Percentiles rank a stretch among this genome's conserved stretches.
phyloP scores from a whole-genome alignment of 2,797 vertebrate species.

The Podarcis lilfordi region DNA sequence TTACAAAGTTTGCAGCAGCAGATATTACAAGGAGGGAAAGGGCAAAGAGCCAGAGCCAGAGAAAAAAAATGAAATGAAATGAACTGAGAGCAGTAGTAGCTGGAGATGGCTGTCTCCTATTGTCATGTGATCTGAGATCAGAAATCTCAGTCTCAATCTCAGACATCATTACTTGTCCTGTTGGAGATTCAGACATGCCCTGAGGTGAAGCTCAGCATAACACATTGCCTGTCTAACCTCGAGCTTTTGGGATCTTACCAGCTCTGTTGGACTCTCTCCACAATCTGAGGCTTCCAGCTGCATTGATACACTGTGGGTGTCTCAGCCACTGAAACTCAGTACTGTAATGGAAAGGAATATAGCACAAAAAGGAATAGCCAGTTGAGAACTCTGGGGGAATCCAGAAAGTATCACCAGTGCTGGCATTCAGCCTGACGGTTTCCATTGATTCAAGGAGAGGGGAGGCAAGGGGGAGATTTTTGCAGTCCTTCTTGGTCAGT shows the following conservation, averaged over 20 bases:
- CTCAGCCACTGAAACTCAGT: neutral
- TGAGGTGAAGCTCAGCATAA: neutral
- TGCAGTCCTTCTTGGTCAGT: too few species aligned
- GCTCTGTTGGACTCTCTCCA: neutral
- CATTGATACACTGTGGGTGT: neutral
- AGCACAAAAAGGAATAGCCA: neutral
- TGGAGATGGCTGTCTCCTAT: neutral
- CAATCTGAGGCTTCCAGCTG: neutral
- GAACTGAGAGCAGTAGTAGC: neutral
- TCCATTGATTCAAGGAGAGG: too few species aligned
- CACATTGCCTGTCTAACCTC: neutral
- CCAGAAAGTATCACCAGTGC: too few species aligned
- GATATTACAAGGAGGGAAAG: conserved; percentile 5
- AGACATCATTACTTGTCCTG: neutral
- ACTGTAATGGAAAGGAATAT: fast-evolving
- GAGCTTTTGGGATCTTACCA: neutral
- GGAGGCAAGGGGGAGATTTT: too few species aligned
- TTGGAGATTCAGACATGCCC: neutral
- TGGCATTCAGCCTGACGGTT: too few species aligned
- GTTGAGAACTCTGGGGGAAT: neutral
- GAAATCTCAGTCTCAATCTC: conserved; percentile 28
- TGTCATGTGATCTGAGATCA: neutral
- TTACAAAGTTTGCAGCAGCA: neutral
- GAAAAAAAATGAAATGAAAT: neutral
- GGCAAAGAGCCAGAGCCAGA: neutral